phyloP scores from a whole-genome alignment of 2,888 invertebrate species.

The Caenorhabditis auriculariae region DNA sequence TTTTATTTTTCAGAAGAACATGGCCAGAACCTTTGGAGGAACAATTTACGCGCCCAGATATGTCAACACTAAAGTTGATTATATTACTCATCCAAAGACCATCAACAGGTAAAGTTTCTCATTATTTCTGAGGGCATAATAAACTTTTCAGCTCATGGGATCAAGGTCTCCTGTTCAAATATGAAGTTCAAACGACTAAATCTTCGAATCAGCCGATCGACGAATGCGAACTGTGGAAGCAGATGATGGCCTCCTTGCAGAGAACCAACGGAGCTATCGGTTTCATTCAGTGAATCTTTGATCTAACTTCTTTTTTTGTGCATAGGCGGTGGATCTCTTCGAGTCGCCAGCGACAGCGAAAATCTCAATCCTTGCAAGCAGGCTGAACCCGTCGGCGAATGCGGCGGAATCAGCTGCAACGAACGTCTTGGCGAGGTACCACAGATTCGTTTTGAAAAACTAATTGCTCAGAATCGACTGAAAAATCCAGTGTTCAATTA shows the following conservation, averaged over 20 bases:
- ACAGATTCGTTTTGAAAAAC: not conserved
- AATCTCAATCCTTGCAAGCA: slow-evolving; percentile 57
- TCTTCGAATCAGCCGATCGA: slow-evolving; percentile 45
- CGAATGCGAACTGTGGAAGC: slow-evolving; percentile 58
- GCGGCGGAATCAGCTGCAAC: slow-evolving; percentile 55
- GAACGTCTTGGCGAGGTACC: slow-evolving; percentile 39
- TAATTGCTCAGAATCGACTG: too few relatives aligned
- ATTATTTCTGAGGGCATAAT: too few relatives aligned
- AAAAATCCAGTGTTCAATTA: too few relatives aligned
- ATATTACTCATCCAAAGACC: slow-evolving; percentile 62
- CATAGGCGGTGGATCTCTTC: slow-evolving; percentile 51
- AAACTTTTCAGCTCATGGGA: slow-evolving; percentile 53
- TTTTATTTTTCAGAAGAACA: slow-evolving; percentile 35
- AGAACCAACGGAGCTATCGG: slow-evolving; percentile 46
- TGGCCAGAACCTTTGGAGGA: slow-evolving; percentile 57
- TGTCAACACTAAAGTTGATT: slow-evolving; percentile 55
- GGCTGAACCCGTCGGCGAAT: slow-evolving; percentile 40
- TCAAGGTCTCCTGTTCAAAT: slow-evolving; percentile 62
- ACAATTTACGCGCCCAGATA: slow-evolving; percentile 55
- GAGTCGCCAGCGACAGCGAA: slow-evolving; percentile 58
- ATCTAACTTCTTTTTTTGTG: not conserved
- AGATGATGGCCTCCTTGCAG: slow-evolving; percentile 55
- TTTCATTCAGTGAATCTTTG: not conserved
- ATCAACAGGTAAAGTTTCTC: slow-evolving; percentile 44
- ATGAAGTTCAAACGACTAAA: slow-evolving; percentile 53